Evolutionary conservation across 2,113 vertebrate species (phyloP).

Genomic region (Willisornis vidua): DNA sequence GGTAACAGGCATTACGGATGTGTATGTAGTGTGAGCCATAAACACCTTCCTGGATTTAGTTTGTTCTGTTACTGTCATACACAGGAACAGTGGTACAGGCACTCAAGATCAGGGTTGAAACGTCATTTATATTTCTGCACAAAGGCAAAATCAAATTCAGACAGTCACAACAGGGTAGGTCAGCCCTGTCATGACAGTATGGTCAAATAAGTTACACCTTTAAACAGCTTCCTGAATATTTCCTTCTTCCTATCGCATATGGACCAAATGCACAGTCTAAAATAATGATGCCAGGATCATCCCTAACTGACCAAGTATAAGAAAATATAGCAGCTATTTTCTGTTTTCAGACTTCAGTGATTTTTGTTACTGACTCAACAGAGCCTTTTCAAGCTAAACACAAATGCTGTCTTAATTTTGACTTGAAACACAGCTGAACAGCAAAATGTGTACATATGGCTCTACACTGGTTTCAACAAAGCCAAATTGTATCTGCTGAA

Average conservation of each 20-base stretch:
- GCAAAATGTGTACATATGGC: neutral
- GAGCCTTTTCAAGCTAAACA: neutral
- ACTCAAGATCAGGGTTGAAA: neutral
- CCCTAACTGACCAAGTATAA: neutral
- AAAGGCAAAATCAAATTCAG: neutral
- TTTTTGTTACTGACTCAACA: neutral
- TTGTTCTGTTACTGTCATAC: neutral
- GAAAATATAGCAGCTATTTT: neutral
- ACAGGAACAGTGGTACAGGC: neutral
- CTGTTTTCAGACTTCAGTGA: neutral
- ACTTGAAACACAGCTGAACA: neutral
- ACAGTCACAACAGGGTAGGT: neutral
- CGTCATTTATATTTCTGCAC: neutral
- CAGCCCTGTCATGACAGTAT: neutral
- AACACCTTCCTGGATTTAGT: neutral
- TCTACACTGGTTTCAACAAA: neutral
- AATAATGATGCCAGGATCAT: neutral
- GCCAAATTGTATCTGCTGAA: neutral
- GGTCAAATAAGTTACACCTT: neutral
- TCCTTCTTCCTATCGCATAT: neutral
- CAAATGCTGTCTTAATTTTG: neutral
- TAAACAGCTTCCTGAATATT: neutral
- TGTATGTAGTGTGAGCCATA: accelerated
- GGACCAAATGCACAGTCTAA: neutral
- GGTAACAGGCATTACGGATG: neutral